Evolutionary conservation across 1,140 invertebrate genomes (phyloP).

Genomic region (Lordiphosa collinella): DNA sequence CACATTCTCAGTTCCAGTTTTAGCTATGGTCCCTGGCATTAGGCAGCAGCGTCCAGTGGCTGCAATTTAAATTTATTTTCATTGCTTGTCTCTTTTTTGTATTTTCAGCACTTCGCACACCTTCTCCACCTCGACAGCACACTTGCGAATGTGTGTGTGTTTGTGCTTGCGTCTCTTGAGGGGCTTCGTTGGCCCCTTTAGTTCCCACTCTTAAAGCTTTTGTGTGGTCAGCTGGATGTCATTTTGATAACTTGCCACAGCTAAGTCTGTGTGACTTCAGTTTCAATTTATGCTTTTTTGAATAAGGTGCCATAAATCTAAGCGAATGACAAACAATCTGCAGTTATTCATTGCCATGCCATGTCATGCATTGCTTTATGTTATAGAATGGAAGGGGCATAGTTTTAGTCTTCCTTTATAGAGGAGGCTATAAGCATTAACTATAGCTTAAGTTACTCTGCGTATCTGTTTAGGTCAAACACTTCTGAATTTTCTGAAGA

Average conservation of each 20-base stretch:
- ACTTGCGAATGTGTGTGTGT: constrained; percentile 19
- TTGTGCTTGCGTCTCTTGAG: constrained; percentile 51
- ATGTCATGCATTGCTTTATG: no score
- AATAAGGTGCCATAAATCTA: constrained; percentile 51
- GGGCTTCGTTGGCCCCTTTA: constrained; percentile 33
- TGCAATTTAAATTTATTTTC: constrained; percentile 61
- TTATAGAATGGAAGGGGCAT: background rate
- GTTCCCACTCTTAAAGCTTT: constrained; percentile 6
- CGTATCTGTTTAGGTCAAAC: no score
- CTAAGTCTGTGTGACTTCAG: constrained; percentile 23
- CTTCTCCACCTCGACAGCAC: constrained; percentile 28
- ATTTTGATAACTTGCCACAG: constrained; percentile 33
- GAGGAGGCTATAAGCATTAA: no score
- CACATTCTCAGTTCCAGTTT: constrained; percentile 16
- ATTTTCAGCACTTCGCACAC: constrained; percentile 33
- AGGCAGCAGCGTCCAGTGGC: constrained; percentile 27
- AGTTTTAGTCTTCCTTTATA: no score
- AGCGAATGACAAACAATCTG: constrained; percentile 47
- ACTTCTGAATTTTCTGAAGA: no score
- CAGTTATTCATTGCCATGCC: constrained; percentile 38
- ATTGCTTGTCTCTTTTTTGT: constrained; percentile 11
- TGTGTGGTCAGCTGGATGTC: constrained; percentile 46
- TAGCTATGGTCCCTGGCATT: constrained; percentile 36
- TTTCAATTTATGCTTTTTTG: constrained; percentile 41
- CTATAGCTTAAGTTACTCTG: no score